Percentiles rank a stretch among this genome's conserved stretches.
Evolutionary conservation across 2,888 invertebrate genomes (phyloP).

Genomic region (Dastarcus helophoroides): DNA sequence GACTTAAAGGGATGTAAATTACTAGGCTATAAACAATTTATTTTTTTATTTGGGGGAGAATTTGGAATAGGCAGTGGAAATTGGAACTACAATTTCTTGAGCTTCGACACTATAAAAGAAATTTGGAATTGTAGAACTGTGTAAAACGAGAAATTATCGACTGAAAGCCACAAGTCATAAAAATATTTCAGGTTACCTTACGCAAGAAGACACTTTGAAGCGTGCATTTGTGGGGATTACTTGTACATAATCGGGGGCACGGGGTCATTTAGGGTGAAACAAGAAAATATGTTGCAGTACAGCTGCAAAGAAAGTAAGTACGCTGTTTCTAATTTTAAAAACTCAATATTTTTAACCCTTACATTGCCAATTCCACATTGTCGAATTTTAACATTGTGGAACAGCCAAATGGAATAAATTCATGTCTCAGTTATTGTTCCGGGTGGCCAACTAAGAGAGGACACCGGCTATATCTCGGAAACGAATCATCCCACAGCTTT

Average conservation of each 20-base stretch:
- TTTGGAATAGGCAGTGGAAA: constrained; percentile 25
- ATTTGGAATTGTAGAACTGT: constrained; percentile 26
- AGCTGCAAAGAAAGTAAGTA: constrained; percentile 24
- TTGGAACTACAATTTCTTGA: constrained; percentile 32
- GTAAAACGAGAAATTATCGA: constrained; percentile 15
- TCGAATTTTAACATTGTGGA: too few relatives aligned
- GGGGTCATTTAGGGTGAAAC: constrained; percentile 27
- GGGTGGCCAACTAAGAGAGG: too few relatives aligned
- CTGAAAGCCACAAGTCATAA: not conserved
- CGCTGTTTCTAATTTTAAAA: too few relatives aligned
- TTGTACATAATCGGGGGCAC: constrained; percentile 32
- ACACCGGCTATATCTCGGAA: too few relatives aligned
- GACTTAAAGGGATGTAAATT: constrained; percentile 25
- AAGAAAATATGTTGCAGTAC: constrained; percentile 30
- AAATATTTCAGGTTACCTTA: constrained; percentile 22
- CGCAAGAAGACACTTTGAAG: constrained; percentile 32
- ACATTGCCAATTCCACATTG: too few relatives aligned
- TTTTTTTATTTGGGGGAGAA: constrained; percentile 33
- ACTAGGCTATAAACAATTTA: constrained; percentile 27
- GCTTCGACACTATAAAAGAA: constrained; percentile 27
- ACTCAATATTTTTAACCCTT: too few relatives aligned
- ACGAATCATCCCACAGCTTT: too few relatives aligned
- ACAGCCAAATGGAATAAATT: too few relatives aligned
- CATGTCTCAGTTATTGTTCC: too few relatives aligned
- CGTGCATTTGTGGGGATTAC: constrained; percentile 26